phyloP scores from a whole-genome alignment of 2,797 vertebrate genomes.

The Clangula hyemalis region DNA sequence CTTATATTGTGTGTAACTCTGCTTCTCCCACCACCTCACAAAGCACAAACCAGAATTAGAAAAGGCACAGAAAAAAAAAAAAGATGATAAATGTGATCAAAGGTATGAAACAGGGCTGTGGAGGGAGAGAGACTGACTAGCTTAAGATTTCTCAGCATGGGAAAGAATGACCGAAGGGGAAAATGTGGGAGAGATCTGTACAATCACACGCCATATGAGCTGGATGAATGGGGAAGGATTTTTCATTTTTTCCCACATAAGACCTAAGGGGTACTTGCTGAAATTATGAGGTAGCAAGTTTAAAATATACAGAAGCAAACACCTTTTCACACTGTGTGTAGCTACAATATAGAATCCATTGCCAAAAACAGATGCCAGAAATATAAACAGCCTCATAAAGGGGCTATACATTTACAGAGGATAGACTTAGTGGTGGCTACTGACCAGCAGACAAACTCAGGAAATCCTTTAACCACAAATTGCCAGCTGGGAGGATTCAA shows the following conservation, averaged over 20 bases:
- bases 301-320: background rate
- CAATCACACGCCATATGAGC: background rate
- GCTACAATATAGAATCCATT: background rate
- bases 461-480: background rate
- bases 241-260: slow-evolving; percentile 5
- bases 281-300: background rate
- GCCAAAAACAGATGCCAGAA: background rate
- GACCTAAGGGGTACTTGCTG: background rate
- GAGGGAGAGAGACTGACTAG: background rate
- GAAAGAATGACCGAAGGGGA: slow-evolving; percentile 2
- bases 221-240: background rate
- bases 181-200: background rate
- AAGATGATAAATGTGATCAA: background rate
- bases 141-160: background rate
- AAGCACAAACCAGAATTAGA: background rate
- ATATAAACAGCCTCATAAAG: background rate
- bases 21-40: background rate
- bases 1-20: background rate
- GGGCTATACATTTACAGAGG: background rate
- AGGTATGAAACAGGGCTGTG: background rate
- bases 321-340: background rate
- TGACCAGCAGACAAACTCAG: background rate
- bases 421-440: background rate
- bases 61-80: background rate
- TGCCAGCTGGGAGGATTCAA: background rate